A percentile compares a stretch with the other conserved stretches of the same genome.
phyloP scores from a whole-genome alignment of 2,113 vertebrate genomes.

The Oryctolagus cuniculus region DNA sequence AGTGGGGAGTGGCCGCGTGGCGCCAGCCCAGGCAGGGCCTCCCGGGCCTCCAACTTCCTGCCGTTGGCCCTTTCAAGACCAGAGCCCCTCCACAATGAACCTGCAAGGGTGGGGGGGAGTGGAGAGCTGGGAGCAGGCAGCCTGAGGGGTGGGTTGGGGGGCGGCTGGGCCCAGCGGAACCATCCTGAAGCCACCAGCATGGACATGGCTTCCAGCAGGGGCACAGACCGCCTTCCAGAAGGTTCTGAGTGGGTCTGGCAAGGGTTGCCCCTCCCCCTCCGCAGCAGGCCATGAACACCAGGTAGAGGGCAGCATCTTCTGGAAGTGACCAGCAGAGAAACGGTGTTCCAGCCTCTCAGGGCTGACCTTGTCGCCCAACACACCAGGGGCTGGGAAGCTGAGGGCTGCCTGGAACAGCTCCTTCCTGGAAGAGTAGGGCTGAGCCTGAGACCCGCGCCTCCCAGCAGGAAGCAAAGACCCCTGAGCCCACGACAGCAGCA shows the following conservation, averaged over 20 bases:
- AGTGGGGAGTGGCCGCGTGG: too few relatives aligned
- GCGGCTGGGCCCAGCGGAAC: neutral
- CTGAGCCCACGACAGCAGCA: too few relatives aligned
- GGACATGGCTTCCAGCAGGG: neutral
- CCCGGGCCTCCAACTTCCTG: too few relatives aligned
- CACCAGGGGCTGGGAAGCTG: too few relatives aligned
- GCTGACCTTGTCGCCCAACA: neutral
- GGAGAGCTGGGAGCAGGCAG: too few relatives aligned
- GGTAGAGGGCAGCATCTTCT: neutral
- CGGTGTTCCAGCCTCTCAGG: neutral
- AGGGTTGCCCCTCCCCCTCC: neutral
- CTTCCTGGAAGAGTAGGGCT: neutral
- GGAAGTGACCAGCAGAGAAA: neutral
- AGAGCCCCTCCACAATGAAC: too few relatives aligned
- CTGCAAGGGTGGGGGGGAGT: too few relatives aligned
- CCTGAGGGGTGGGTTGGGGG: too few relatives aligned
- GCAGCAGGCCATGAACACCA: neutral
- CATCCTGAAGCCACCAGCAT: neutral
- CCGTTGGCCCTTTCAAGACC: too few relatives aligned
- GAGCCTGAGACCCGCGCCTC: neutral
- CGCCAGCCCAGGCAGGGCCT: too few relatives aligned
- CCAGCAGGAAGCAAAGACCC: neutral
- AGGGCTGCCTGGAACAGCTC: too few relatives aligned
- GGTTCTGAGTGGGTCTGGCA: neutral
- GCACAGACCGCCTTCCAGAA: neutral